A percentile compares a stretch with the other conserved stretches of the same genome.
Conservation (phyloP, 1,140 invertebrate species). For the Psix sp. region DNA sequence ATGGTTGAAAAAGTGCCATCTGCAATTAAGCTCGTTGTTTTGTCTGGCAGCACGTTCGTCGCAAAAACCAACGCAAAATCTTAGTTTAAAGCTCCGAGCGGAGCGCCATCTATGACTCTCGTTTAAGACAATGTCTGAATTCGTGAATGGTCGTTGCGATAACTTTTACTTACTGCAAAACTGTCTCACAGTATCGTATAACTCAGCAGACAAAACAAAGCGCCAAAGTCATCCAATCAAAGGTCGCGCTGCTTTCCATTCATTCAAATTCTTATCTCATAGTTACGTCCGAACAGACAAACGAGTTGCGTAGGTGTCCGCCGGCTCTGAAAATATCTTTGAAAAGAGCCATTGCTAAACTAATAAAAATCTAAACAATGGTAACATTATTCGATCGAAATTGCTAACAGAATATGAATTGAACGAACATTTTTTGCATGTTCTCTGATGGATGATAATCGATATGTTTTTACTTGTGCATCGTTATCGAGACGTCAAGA, state of each 20-base stretch:
- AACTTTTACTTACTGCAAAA: slow-evolving; percentile 21
- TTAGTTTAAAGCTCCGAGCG: no score
- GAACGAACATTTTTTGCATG: no score
- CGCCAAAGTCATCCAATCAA: slow-evolving; percentile 34
- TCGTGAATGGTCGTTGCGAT: slow-evolving; percentile 18
- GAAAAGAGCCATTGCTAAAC: neutral
- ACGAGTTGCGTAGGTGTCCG: slow-evolving; percentile 28
- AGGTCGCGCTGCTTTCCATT: slow-evolving; percentile 45
- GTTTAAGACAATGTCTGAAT: no score
- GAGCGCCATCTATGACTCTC: no score
- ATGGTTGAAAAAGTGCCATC: slow-evolving; percentile 13
- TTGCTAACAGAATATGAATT: no score
- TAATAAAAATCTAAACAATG: slow-evolving; percentile 9
- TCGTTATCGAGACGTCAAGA: no score
- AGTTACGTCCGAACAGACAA: slow-evolving; percentile 17
- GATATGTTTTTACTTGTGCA: no score
- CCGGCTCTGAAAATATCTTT: slow-evolving; percentile 29
- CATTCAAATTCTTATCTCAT: slow-evolving; percentile 52
- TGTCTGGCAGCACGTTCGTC: no score
- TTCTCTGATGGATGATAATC: no score
- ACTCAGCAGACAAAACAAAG: slow-evolving; percentile 43
- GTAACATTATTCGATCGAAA: no score
- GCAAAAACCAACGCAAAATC: no score
- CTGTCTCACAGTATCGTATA: slow-evolving; percentile 33
- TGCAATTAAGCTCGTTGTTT: slow-evolving; percentile 4